phyloP scores from a whole-genome alignment of 2,797 vertebrate genomes.

The Pristis pectinata region DNA sequence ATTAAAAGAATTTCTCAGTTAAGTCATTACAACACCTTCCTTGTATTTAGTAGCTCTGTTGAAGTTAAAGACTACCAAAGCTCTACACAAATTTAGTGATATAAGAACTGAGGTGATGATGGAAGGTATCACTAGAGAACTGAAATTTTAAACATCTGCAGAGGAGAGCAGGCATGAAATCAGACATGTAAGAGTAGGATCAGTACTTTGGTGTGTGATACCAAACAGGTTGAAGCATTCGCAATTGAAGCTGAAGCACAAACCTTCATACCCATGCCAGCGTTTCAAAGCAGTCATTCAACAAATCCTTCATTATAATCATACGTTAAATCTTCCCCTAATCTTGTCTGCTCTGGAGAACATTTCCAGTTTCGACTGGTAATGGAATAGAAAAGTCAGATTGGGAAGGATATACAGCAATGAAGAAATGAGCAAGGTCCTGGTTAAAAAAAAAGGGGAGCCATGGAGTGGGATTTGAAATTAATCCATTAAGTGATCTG shows the following conservation, averaged over 20 bases:
- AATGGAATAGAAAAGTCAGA: background rate
- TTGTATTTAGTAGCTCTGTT: background rate
- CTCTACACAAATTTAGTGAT: background rate
- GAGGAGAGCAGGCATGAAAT: background rate
- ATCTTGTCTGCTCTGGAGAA: background rate
- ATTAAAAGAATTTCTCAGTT: background rate
- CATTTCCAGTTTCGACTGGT: background rate
- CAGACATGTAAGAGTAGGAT: background rate
- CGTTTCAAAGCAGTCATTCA: background rate
- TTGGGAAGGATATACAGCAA: background rate
- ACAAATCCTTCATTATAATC: background rate
- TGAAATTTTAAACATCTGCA: background rate
- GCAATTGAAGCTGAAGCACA: background rate
- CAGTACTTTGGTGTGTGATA: background rate
- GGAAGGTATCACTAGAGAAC: background rate
- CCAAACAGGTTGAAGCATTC: background rate
- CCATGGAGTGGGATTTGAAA: background rate
- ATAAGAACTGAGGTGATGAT: background rate
- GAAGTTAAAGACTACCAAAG: background rate
- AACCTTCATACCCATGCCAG: background rate
- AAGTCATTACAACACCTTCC: background rate
- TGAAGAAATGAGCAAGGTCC: background rate
- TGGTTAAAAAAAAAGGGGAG: background rate
- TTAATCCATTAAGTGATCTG: background rate
- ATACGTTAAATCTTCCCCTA: background rate